Evolutionary conservation across 2,888 invertebrate species (phyloP).

Genomic region (Aspidapion aeneum): DNA sequence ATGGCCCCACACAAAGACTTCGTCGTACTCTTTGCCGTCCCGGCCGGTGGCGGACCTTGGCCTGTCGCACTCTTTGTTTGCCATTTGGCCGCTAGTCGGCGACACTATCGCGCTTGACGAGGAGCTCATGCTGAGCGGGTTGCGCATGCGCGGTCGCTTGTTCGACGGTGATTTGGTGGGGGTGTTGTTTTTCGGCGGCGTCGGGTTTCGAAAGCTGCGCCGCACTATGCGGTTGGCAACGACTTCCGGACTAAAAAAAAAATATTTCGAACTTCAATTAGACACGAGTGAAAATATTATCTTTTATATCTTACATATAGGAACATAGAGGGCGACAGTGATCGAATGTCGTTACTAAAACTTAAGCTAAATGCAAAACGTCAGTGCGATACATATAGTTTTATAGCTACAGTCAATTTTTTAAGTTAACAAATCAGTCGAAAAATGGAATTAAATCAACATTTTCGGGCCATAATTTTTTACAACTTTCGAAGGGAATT

Average conservation of each 20-base stretch:
- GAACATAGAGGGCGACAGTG: no score
- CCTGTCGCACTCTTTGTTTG: constrained; percentile 24
- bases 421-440: no score
- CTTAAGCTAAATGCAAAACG: no score
- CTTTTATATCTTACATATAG: no score
- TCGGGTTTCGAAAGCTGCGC: constrained; percentile 59
- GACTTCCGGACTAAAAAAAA: constrained; percentile 53
- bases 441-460: no score
- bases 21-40: constrained; percentile 31
- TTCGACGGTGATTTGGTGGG: constrained; percentile 43
- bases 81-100: constrained; percentile 31
- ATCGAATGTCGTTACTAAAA: no score
- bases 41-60: constrained; percentile 25
- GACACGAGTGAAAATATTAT: no score
- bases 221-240: constrained; percentile 68
- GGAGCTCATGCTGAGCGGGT: constrained; percentile 50
- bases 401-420: no score
- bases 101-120: constrained; percentile 51
- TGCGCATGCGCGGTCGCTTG: constrained; percentile 48
- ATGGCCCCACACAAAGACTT: constrained; percentile 27
- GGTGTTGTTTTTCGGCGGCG: constrained; percentile 47
- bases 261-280: no score
- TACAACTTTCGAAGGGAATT: no score
- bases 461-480: no score
- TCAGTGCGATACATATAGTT: no score